Evolutionary conservation across 1,140 invertebrate genomes (phyloP), one percentile per base, ranked within the genome.

Genomic region (Neodiprion virginianus): DNA sequence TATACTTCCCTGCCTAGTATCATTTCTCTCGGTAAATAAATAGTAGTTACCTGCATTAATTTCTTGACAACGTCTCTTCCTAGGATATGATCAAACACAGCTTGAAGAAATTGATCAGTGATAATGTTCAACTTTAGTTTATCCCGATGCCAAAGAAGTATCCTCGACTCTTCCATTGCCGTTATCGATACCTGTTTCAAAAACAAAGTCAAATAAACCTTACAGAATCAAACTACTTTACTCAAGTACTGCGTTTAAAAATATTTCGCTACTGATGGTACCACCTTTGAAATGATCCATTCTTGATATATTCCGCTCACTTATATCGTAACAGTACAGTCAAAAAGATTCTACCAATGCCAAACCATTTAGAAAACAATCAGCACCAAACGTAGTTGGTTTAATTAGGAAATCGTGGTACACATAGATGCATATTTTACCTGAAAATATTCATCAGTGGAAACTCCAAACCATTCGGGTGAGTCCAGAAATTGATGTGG

Each of bases 401-500:
- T 21, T 21, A 21, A 21, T 21, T 21, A 21, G 17, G 17, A 21
- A 21, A 61, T 61, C n/a, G 47, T 70, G 69, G 28, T 47, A 50
- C 47, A 12, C 14, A 49, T 72, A 67, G 53, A 65, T 70, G 66
- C 4, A 69, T n/a, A 69, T 7, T 77, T 86, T 88, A 96, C 95
- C 91, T 97, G 95, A 86, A 96, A 97, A 84, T 91, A 95, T 84
- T 97, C 95, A 85, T 96, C 95, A 66, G 95, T 95, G 21, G 94
- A 95, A 28, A 96, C 95, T 76, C 95, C 95, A 88, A 96, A 96
- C 95, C 95, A 98, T 90, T 98, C 96, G 9, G 96, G 95, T 68
- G 95, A 96, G 89, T 98, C 96, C 77, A 97, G 92, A 89, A 97
- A 97, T 88, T 98, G 96, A 89, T 96, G 94, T 67, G 93, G 92